These are phyloP conservation scores for Anthopleura sola DNA, from an alignment of 64 coral and sea anemone species.

Conservation along the genomic window DNA sequence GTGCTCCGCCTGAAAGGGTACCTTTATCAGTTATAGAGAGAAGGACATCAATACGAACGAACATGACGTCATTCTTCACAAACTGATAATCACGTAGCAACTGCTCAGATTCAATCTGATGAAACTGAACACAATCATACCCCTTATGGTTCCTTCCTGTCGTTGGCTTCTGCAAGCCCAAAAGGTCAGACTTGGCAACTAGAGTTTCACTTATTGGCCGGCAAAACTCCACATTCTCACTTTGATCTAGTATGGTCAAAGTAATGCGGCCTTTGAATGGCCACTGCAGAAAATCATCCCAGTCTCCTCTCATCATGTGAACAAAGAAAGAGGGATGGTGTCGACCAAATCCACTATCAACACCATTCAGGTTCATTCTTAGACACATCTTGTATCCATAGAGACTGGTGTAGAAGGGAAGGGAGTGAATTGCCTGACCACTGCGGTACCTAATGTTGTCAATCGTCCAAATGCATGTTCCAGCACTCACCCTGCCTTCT, in stretches of 20 bases:
- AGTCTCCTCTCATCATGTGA: slow-evolving; percentile 89
- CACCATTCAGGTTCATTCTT: slow-evolving; percentile 68
- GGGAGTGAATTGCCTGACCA: slow-evolving; percentile 60
- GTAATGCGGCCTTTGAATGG: slow-evolving; percentile 80
- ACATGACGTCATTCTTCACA: slow-evolving; percentile 75
- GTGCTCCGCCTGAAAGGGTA: too few species aligned
- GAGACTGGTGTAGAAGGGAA: slow-evolving; percentile 66
- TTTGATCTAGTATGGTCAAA: slow-evolving; percentile 86
- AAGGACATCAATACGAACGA: slow-evolving; percentile 48
- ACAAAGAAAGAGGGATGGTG: slow-evolving; percentile 70
- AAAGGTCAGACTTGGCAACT: slow-evolving; percentile 69
- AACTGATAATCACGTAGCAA: slow-evolving; percentile 69
- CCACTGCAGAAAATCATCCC: slow-evolving; percentile 77
- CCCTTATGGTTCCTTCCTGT: slow-evolving; percentile 86
- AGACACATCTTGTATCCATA: slow-evolving; percentile 75
- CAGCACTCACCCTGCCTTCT: slow-evolving; percentile 73
- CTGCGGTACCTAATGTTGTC: slow-evolving; percentile 65
- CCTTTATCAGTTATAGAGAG: too few species aligned
- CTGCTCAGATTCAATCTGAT: slow-evolving; percentile 75
- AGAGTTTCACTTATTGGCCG: slow-evolving; percentile 92
- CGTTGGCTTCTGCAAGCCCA: slow-evolving; percentile 84
- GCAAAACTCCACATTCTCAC: slow-evolving; percentile 66
- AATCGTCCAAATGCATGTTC: slow-evolving; percentile 75
- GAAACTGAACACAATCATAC: slow-evolving; percentile 88
- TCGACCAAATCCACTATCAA: slow-evolving; percentile 64